These are phyloP conservation scores for Nemopilema nomurai DNA, from an alignment of 30 jellyfish, hydroid and myxozoan genomes.

Conservation along the genomic window DNA sequence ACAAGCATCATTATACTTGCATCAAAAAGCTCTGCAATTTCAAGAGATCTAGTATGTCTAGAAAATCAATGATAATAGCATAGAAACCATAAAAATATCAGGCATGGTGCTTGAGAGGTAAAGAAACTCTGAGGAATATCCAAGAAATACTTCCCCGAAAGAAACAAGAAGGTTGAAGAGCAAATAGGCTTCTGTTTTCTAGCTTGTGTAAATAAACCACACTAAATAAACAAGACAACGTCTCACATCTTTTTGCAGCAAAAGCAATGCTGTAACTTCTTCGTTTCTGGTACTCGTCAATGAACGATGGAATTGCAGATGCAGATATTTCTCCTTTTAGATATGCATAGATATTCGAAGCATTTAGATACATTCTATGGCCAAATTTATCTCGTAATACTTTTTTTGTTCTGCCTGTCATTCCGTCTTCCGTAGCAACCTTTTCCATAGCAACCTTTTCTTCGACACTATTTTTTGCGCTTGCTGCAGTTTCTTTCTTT, in stretches of 20 bases:
- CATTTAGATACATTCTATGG: conserved; percentile 64
- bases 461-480: neutral
- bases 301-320: conserved; percentile 31
- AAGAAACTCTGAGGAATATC: no score
- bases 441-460: neutral
- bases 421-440: conserved; percentile 19
- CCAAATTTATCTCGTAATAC: conserved; percentile 46
- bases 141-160: no score
- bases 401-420: conserved; percentile 5
- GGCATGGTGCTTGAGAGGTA: no score
- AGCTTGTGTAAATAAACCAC: neutral
- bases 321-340: conserved; percentile 49
- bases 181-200: no score
- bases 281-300: conserved; percentile 68
- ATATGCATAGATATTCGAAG: conserved; percentile 48
- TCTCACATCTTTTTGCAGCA: conserved; percentile 76
- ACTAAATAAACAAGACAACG: neutral
- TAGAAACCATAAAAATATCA: no score
- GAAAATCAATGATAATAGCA: no score
- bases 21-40: no score
- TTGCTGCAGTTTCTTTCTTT: conserved; percentile 8
- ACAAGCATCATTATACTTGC: no score
- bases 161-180: no score
- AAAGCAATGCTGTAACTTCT: conserved; percentile 76
- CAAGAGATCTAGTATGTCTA: no score